These are phyloP conservation scores for Microctonus aethiopoides DNA, from an alignment of 2,888 invertebrate genomes.

Conservation along the genomic window DNA sequence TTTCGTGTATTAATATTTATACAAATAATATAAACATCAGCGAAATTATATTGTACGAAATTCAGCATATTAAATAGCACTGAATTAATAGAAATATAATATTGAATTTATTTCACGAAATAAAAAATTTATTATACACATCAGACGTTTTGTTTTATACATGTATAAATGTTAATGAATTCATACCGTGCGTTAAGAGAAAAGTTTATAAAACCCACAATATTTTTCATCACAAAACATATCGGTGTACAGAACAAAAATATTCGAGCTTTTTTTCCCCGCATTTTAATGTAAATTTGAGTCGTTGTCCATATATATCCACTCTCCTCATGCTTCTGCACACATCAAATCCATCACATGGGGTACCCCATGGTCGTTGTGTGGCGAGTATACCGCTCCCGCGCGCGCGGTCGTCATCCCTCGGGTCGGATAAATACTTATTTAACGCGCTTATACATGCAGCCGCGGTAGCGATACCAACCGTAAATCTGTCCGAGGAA, in stretches of 20 bases:
- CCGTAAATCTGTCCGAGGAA: slow-evolving; percentile 66
- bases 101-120: too few species aligned
- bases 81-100: too few species aligned
- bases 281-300: slow-evolving; percentile 37
- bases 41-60: too few species aligned
- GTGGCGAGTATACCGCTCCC: neutral
- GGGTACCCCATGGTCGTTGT: slow-evolving; percentile 28
- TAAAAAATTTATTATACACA: too few species aligned
- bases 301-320: neutral
- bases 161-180: too few species aligned
- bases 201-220: neutral
- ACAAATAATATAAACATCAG: too few species aligned
- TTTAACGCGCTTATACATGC: slow-evolving; percentile 67
- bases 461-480: slow-evolving; percentile 63
- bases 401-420: slow-evolving; percentile 55
- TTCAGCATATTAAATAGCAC: too few species aligned
- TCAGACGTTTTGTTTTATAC: too few species aligned
- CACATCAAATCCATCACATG: slow-evolving; percentile 60
- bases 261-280: neutral
- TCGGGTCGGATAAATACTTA: slow-evolving; percentile 67
- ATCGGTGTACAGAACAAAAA: neutral
- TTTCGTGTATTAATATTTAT: too few species aligned
- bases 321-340: slow-evolving; percentile 13
- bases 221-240: neutral
- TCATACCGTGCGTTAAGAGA: neutral